phyloP scores from a whole-genome alignment of 1,140 invertebrate genomes.

The Sinella curviseta region DNA sequence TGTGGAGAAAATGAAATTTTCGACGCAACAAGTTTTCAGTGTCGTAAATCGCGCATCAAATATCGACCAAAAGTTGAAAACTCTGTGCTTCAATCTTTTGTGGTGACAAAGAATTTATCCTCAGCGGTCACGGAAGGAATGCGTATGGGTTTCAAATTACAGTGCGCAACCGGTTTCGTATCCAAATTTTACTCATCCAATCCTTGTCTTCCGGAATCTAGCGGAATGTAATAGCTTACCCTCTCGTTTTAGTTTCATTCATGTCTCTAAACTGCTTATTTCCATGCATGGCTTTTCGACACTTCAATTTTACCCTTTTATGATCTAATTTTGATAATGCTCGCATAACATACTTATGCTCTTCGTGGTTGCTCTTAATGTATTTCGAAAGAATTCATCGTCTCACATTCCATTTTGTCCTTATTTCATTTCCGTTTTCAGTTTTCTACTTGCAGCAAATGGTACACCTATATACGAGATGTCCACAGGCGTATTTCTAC shows the following conservation, averaged over 20 bases:
- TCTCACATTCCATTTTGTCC: background rate
- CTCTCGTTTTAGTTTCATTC: too few species aligned
- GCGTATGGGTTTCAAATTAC: background rate
- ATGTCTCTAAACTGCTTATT: too few species aligned
- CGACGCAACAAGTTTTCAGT: background rate
- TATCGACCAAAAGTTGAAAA: background rate
- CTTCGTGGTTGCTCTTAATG: background rate
- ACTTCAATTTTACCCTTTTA: too few species aligned
- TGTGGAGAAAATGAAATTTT: slow-evolving; percentile 5
- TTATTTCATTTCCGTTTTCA: slow-evolving; percentile 8
- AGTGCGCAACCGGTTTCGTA: background rate
- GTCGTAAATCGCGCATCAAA: background rate
- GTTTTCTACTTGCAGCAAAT: background rate
- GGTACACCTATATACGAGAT: background rate
- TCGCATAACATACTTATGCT: too few species aligned
- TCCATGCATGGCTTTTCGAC: too few species aligned
- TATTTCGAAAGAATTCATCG: background rate
- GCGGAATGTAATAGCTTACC: background rate
- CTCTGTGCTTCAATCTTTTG: background rate
- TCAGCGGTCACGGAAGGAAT: background rate
- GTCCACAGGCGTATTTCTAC: slow-evolving; percentile 23
- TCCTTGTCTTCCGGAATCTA: background rate
- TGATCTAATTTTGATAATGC: too few species aligned
- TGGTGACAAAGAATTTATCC: background rate
- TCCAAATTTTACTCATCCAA: background rate